A percentile compares a stretch with the other conserved stretches of the same genome.
Conservation (phyloP, 64 coral and sea anemone species). For the Stylophora pistillata region DNA sequence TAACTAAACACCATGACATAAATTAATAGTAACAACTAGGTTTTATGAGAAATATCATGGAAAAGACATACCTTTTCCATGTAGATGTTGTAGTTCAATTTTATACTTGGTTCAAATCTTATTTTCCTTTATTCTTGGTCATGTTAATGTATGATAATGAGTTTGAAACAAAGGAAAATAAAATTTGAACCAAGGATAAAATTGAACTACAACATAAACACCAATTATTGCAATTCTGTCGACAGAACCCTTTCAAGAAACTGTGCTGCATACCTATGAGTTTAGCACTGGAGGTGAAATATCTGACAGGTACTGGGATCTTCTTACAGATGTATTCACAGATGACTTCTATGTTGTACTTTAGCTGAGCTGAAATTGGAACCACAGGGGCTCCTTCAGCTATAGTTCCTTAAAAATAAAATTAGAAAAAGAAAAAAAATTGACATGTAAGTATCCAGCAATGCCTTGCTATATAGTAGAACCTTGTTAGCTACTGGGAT, state of each 20-base stretch:
- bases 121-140: no score
- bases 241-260: neutral
- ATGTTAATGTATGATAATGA: no score
- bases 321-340: conserved; percentile 99
- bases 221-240: no score
- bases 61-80: no score
- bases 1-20: conserved; percentile 50
- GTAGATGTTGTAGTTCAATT: no score
- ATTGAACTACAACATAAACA: no score
- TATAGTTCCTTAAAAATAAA: conserved; percentile 74
- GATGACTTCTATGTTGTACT: conserved; percentile 99
- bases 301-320: conserved; percentile 89
- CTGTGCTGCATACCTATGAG: conserved; percentile 75
- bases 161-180: no score
- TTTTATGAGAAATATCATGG: neutral
- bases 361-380: conserved; percentile 97
- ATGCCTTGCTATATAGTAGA: no score
- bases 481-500: neutral
- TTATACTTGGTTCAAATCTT: no score
- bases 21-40: neutral
- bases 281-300: conserved; percentile 91
- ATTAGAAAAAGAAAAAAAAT: neutral
- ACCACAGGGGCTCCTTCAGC: conserved; percentile 95
- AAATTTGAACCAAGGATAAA: no score
- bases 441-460: neutral